These are phyloP conservation scores for Cliona cf. orientalis DNA, from an alignment of 37 sponge, comb jelly and placozoan species.

Conservation along the genomic window DNA sequence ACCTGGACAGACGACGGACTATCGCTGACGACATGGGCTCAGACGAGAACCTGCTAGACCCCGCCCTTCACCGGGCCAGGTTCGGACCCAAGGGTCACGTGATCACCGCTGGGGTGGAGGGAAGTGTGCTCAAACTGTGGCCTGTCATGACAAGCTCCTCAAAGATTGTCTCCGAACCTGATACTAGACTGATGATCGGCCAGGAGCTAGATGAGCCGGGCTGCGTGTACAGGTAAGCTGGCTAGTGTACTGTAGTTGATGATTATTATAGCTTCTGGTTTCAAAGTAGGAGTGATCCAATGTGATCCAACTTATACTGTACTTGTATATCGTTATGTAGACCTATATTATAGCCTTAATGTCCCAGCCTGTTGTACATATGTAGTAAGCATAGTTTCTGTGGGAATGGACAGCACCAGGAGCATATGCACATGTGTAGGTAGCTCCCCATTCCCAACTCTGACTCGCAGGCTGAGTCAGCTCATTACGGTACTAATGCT, in stretches of 20 bases:
- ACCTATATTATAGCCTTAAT: no score
- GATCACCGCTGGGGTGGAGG: slow-evolving; percentile 67
- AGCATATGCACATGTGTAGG: no score
- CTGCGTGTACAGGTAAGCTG: slow-evolving; percentile 46
- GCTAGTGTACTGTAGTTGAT: no score
- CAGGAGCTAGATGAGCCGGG: slow-evolving; percentile 8
- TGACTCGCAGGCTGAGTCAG: no score
- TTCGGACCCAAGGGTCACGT: slow-evolving; percentile 66
- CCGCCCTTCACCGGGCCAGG: slow-evolving; percentile 65
- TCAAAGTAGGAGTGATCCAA: no score
- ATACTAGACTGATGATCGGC: slow-evolving; percentile 5
- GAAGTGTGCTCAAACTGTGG: slow-evolving; percentile 56
- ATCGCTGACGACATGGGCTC: slow-evolving; percentile 53
- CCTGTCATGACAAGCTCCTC: slow-evolving; percentile 14
- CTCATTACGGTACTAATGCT: no score
- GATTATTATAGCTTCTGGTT: no score
- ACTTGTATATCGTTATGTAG: no score
- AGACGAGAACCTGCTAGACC: slow-evolving; percentile 61
- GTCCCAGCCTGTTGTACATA: neutral
- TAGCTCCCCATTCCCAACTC: no score
- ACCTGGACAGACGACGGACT: slow-evolving; percentile 37
- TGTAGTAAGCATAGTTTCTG: neutral
- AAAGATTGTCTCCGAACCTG: slow-evolving; percentile 16
- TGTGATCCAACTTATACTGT: no score
- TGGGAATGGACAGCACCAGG: no score